Evolutionary conservation across 2,113 vertebrate species (phyloP), one percentile per base, ranked within the genome.

Genomic region (human): DNA sequence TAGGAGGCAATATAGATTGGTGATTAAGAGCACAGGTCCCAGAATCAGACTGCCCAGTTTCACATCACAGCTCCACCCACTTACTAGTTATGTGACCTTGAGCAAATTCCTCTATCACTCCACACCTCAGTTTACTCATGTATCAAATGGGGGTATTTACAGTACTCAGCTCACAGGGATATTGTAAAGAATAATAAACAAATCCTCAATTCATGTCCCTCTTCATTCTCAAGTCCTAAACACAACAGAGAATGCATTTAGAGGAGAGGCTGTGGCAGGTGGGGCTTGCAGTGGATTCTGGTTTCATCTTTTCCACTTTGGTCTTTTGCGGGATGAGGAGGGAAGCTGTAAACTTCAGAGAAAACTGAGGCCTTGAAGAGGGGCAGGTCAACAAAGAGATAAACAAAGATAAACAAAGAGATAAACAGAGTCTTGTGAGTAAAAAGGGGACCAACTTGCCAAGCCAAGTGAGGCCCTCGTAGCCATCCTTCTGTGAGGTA

Each of bases 331-430:
- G 55, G 17, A 18, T 14, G 16, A 18, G 17, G 23, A 88, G 3
- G 17, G 32, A 85, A 68, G 59, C 23, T 86, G 64, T 30, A 76
- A 87, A 94, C n/a, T 79, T 81, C 78, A 89, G 79, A 97, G 79
- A 76, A 93, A 70, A 70, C 32, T 5, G 78, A 93, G 48, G 23
- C 48, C 66, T 86, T 25, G 38, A 73, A 55, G 82, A 93, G 27
- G 38, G n/a, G 32, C 50, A 50, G 27, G 11, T 5, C 23, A 81
- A 66, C 59, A 83, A 66, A 80, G 50, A 81, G 17, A 50, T 32
- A n/a, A 61, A 45, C 59, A 48, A 45, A 81, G 78, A 90, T 78
- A 61, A 76, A 59, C 73, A 83, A 66, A 83, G 22, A 57, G 61
- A 64, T 32, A 32, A 30, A 30, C 61, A 43, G 79, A 90, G 78